phyloP scores from a whole-genome alignment of 2,888 invertebrate species.

The Drosophila peninsularis region DNA sequence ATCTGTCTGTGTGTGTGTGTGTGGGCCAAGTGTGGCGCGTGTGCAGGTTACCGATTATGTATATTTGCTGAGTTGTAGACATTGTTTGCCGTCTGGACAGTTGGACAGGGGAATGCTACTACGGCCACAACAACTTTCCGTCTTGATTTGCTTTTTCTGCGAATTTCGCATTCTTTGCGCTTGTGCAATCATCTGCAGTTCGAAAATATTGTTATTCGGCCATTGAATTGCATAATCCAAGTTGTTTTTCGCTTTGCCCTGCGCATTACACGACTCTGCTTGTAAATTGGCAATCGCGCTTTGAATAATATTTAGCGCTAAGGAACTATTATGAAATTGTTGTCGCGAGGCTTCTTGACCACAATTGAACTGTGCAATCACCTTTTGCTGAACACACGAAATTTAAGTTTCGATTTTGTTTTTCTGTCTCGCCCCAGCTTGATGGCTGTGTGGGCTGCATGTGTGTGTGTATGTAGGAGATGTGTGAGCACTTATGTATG shows the following conservation, averaged over 20 bases:
- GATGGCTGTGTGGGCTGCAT: not conserved
- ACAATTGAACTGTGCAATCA: not conserved
- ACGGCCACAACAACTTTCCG: slow-evolving; percentile 22
- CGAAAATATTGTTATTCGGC: slow-evolving; percentile 14
- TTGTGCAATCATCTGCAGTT: slow-evolving; percentile 44
- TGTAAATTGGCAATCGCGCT: slow-evolving; percentile 17
- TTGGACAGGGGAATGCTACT: slow-evolving; percentile 35
- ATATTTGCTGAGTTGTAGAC: slow-evolving; percentile 68
- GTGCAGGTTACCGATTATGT: slow-evolving; percentile 68
- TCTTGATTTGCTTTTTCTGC: slow-evolving; percentile 32
- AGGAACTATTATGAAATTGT: not conserved
- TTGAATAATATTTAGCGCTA: slow-evolving; percentile 20
- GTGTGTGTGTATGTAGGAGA: not conserved
- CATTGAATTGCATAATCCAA: slow-evolving; percentile 47
- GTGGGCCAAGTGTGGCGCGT: slow-evolving; percentile 61
- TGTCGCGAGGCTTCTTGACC: not conserved
- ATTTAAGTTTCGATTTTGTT: too few relatives aligned
- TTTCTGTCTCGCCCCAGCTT: not conserved
- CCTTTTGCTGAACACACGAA: not conserved
- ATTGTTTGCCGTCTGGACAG: slow-evolving; percentile 32
- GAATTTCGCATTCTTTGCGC: slow-evolving; percentile 42
- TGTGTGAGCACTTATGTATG: too few relatives aligned
- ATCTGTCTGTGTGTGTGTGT: not conserved
- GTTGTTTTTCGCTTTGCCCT: slow-evolving; percentile 23
- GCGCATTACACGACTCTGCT: slow-evolving; percentile 22